Conservation (phyloP, 2,888 invertebrate species). For the Pocota personata region DNA sequence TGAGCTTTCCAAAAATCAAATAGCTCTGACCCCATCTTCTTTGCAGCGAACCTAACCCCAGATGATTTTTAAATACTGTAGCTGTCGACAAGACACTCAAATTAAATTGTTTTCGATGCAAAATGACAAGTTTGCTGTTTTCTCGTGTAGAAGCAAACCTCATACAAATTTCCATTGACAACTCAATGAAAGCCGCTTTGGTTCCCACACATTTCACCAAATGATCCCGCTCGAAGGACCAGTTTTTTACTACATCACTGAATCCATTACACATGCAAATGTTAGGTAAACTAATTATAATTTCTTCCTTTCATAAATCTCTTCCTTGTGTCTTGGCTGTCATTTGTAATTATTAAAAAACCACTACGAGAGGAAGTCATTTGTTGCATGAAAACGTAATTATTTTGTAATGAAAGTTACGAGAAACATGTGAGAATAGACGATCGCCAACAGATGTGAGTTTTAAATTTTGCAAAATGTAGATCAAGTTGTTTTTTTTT, state of each 20-base stretch:
- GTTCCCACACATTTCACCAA: slow-evolving; percentile 22
- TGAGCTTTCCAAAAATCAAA: too few relatives aligned
- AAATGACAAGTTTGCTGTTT: too few relatives aligned
- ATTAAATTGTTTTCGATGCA: too few relatives aligned
- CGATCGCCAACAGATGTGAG: background rate
- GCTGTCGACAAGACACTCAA: too few relatives aligned
- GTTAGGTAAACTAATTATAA: slow-evolving; percentile 34
- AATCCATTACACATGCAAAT: slow-evolving; percentile 48
- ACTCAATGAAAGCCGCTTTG: background rate
- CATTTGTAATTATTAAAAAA: slow-evolving; percentile 45
- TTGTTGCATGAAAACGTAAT: slow-evolving; percentile 46
- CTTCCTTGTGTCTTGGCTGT: slow-evolving; percentile 45
- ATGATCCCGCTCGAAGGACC: slow-evolving; percentile 55
- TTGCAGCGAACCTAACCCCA: too few relatives aligned
- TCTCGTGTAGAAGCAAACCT: too few relatives aligned
- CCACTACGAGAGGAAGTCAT: slow-evolving; percentile 41
- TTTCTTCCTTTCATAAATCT: slow-evolving; percentile 43
- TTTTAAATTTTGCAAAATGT: background rate
- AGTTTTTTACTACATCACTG: slow-evolving; percentile 33
- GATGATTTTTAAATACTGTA: too few relatives aligned
- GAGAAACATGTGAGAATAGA: background rate
- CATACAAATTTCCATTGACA: background rate
- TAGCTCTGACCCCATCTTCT: too few relatives aligned
- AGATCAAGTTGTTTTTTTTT: background rate
- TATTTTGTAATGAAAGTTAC: slow-evolving; percentile 10